Conservation (phyloP, 2,113 vertebrate species). For the Alectura lathami region DNA sequence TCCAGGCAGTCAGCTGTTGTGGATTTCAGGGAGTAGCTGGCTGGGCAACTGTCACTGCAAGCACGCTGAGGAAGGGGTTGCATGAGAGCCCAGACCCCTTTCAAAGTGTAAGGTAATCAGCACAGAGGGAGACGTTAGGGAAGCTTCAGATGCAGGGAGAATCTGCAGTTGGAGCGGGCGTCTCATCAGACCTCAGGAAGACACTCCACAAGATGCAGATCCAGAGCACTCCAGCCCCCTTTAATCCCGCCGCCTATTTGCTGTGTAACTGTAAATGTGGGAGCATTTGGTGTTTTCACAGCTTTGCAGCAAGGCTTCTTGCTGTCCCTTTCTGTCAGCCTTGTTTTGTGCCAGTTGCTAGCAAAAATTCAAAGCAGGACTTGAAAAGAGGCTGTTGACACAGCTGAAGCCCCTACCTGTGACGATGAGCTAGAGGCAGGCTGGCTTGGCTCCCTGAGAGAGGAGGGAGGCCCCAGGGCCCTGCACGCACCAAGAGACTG, state of each 20-base stretch:
- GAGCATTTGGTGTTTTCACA: not conserved
- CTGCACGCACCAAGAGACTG: not conserved
- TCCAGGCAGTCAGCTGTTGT: not conserved
- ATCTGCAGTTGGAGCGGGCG: not conserved
- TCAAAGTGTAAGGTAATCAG: not conserved
- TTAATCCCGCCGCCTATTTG: not conserved
- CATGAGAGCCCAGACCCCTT: not conserved
- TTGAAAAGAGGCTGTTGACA: not conserved
- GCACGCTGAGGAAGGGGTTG: not conserved
- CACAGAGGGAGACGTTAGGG: not conserved
- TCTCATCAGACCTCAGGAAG: not conserved
- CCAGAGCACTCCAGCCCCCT: not conserved
- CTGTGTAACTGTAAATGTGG: not conserved
- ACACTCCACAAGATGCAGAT: not conserved
- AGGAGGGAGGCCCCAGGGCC: fast-evolving
- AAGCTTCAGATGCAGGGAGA: not conserved
- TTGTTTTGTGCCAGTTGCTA: not conserved
- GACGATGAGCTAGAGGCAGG: not conserved
- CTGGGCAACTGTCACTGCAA: not conserved
- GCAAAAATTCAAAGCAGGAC: not conserved
- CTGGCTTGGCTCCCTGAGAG: not conserved
- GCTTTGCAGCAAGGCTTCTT: not conserved
- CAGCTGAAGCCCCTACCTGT: not conserved
- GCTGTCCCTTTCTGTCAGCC: not conserved
- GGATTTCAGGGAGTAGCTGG: not conserved